Conservation (phyloP, 2,113 vertebrate genomes). For the Thunnus thynnus region DNA sequence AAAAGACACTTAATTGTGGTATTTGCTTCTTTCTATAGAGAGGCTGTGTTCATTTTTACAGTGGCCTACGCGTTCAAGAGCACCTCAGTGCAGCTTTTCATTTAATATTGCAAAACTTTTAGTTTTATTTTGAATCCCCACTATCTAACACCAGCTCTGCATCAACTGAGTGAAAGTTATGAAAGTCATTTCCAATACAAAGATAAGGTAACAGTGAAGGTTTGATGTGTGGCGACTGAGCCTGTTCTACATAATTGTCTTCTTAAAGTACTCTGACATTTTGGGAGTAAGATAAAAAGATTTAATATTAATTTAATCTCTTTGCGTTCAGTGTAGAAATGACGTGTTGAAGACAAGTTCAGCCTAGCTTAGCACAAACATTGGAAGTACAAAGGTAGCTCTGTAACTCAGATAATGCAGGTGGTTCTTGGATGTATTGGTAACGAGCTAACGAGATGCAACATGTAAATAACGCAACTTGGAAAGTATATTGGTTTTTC, state of each 20-base stretch:
- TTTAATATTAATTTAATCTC: background rate
- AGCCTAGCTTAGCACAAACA: slow-evolving; percentile 2
- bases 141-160: background rate
- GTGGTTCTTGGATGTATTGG: background rate
- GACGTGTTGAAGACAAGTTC: background rate
- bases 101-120: background rate
- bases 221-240: background rate
- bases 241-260: background rate
- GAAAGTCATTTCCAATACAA: background rate
- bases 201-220: background rate
- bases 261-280: background rate
- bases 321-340: background rate
- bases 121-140: background rate
- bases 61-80: background rate
- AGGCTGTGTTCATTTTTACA: slow-evolving; percentile 2
- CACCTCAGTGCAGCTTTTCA: background rate
- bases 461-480: too few species aligned
- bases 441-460: background rate
- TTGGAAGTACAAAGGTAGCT: background rate
- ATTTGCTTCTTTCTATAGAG: background rate
- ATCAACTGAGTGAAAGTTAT: background rate
- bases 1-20: background rate
- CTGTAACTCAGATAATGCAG: background rate
- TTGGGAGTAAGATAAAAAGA: background rate
- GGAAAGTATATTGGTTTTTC: background rate